Evolutionary conservation across 2,797 vertebrate species (phyloP).

Genomic region (Buceros bicornis): DNA sequence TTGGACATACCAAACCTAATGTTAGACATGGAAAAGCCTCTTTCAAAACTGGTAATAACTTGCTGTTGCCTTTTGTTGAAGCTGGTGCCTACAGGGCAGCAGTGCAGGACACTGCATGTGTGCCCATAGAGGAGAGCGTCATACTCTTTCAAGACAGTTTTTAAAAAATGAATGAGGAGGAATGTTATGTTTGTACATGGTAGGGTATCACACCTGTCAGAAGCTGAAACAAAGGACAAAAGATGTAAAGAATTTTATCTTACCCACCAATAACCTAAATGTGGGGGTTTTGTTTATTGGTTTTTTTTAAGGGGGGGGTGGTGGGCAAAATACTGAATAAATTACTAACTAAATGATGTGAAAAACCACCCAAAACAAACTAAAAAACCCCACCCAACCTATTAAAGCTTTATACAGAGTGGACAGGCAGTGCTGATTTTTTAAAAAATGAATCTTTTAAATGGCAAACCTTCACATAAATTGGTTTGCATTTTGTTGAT

Average conservation of each 20-base stretch:
- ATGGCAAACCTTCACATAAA: neutral
- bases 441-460: too few relatives aligned
- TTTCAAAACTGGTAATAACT: neutral
- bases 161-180: neutral
- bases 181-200: neutral
- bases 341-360: neutral
- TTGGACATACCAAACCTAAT: neutral
- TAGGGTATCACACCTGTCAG: neutral
- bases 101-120: neutral
- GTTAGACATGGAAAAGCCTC: neutral
- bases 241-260: too few relatives aligned
- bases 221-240: neutral
- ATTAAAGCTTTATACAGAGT: neutral
- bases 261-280: neutral
- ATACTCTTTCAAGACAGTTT: neutral
- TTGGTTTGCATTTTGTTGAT: neutral
- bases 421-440: neutral
- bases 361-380: neutral
- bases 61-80: neutral
- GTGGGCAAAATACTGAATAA: neutral
- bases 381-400: neutral
- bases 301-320: too few relatives aligned
- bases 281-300: too few relatives aligned
- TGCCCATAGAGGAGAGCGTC: accelerated
- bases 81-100: neutral